Percentiles rank a stretch among this genome's conserved stretches.
Evolutionary conservation across 2,888 invertebrate genomes (phyloP).

Genomic region (Folsomia manolachei): DNA sequence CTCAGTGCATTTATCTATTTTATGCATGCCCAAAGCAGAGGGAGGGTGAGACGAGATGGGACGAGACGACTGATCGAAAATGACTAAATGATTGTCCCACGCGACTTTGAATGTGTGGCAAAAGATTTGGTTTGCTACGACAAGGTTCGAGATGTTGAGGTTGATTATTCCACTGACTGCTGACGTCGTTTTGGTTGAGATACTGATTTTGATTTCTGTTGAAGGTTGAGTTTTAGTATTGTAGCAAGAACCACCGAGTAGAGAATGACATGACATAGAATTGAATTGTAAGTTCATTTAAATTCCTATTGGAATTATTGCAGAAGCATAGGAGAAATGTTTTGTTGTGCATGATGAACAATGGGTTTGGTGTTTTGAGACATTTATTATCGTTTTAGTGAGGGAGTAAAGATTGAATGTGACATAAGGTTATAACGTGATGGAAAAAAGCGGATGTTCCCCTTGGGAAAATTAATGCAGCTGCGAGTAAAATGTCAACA

Average conservation of each 20-base stretch:
- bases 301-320: too few relatives aligned
- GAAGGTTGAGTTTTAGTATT: too few relatives aligned
- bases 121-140: background rate
- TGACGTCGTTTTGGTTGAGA: too few relatives aligned
- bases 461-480: constrained; percentile 51
- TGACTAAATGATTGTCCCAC: constrained; percentile 9
- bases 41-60: background rate
- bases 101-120: background rate
- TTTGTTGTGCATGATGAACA: too few relatives aligned
- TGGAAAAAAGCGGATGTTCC: constrained; percentile 45
- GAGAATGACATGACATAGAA: background rate
- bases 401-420: constrained; percentile 38
- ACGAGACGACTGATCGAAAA: background rate
- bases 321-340: background rate
- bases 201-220: too few relatives aligned
- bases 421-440: constrained; percentile 44
- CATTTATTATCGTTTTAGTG: constrained; percentile 40
- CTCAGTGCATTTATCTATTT: background rate
- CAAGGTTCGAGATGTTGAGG: background rate
- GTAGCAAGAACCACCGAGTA: background rate
- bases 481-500: constrained; percentile 51
- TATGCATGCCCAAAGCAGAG: background rate
- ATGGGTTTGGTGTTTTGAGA: constrained; percentile 31
- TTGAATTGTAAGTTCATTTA: background rate
- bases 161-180: background rate